Conservation (phyloP, 2,797 vertebrate species). For the Danio choprae region DNA sequence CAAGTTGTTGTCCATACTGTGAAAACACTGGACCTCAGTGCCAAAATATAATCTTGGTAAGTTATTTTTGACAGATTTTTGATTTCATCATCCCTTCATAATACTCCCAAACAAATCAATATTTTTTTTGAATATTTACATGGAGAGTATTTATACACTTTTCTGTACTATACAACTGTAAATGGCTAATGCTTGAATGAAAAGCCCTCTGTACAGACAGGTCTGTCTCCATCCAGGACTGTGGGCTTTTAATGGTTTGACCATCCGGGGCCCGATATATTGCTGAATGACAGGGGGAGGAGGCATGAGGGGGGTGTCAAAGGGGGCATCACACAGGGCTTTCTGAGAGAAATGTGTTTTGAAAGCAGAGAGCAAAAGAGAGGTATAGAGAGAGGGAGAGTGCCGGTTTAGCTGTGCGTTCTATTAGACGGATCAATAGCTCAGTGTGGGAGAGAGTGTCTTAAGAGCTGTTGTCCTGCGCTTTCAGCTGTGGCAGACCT, state of each 20-base stretch:
- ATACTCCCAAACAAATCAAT: not conserved
- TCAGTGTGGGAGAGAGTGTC: constrained; percentile 89
- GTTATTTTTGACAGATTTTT: not conserved
- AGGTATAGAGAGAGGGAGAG: constrained; percentile 65
- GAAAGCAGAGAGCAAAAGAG: constrained; percentile 75
- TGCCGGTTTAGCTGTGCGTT: constrained; percentile 82
- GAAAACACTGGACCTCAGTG: not conserved
- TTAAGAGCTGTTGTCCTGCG: constrained; percentile 90
- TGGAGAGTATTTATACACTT: not conserved
- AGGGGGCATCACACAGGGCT: constrained; percentile 42
- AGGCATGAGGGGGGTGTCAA: constrained; percentile 58
- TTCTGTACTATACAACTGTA: not conserved
- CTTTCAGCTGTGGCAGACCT: constrained; percentile 88
- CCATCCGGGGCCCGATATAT: not conserved
- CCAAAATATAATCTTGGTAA: not conserved
- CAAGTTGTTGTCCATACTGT: too few species aligned
- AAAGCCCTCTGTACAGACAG: constrained; percentile 26
- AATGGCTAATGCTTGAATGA: constrained; percentile 35
- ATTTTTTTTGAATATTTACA: constrained; percentile 1
- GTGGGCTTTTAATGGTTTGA: constrained; percentile 57
- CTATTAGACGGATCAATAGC: constrained; percentile 89
- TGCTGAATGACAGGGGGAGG: not conserved
- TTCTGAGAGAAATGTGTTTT: constrained; percentile 77
- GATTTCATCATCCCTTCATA: not conserved
- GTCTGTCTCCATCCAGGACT: constrained; percentile 11